Evolutionary conservation across 2,113 vertebrate species (phyloP), one percentile per base, ranked within the genome.

Genomic region (Lepus timidus): DNA sequence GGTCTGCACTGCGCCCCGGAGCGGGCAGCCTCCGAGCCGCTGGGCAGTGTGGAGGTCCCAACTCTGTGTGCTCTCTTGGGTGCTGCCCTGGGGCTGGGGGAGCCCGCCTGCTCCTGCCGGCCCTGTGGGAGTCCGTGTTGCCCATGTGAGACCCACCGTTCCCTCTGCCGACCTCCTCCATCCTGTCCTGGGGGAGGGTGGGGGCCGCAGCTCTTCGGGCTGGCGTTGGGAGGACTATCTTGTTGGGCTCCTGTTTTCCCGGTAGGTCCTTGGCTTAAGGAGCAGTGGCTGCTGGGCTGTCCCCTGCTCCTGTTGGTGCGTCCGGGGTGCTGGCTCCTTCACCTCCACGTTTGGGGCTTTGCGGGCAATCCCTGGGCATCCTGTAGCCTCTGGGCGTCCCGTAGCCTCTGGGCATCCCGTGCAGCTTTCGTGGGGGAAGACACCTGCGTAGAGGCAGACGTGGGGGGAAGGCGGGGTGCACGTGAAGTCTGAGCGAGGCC

Each of bases 401-500:
- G 44, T 4, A 4, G 1, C 19, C 4, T 16, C 20, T 3, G 17
- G 12, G 52, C 14, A 9, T 44, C 29, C 12, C 1, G 33, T 22
- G 0, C 20, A 44, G 44, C 44, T 44, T 20, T 6, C 3, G 3
- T 58, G 25, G 61, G n/a, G 36, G 79, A 65, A 33, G 1, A 3
- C 25, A 0, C 49, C n/a, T 83, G 44, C 70, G 20, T 1, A 0
- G 58, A 49, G 49, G 52, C 27, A 14, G 9, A 73, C 14, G 27
- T 0, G 2, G 2, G 9, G 81, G 9, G 51, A 78, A 2, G 0
- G 0, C 27, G 22, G 49, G 39, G 17, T 67, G 8, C 39, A 0
- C 62, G 0, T 19, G 71, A 8, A 0, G 52, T 25, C 58, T 64
- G 29, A 25, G 17, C 27, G 0, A 1, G 9, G 23, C 39, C 13